These are phyloP conservation scores for Leptinotarsa texana DNA, from an alignment of 1,140 invertebrate species.

Conservation along the genomic window DNA sequence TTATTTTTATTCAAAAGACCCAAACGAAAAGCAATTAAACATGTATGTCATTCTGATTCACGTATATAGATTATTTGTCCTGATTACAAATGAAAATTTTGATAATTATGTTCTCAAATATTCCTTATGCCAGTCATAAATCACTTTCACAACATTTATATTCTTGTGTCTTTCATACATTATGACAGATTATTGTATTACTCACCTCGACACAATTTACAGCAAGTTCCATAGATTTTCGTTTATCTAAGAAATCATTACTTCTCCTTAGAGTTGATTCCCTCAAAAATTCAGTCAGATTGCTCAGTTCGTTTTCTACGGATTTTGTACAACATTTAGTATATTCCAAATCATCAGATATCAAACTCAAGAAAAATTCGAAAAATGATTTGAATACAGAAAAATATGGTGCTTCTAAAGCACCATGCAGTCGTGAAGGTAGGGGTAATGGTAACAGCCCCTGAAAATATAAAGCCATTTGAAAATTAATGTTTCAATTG, in stretches of 20 bases:
- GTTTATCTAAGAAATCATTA: conserved; percentile 40
- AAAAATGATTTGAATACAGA: conserved; percentile 41
- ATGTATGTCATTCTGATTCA: no score
- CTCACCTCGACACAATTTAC: conserved; percentile 49
- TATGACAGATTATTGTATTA: background rate
- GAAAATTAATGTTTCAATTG: conserved; percentile 6
- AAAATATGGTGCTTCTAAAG: conserved; percentile 41
- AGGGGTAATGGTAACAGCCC: conserved; percentile 44
- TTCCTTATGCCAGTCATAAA: no score
- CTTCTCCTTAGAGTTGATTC: conserved; percentile 28
- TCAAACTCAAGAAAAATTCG: conserved; percentile 39
- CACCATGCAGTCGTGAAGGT: conserved; percentile 45
- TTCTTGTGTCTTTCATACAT: no score
- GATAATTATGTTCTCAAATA: no score
- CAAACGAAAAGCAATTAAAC: no score
- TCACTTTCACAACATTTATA: no score
- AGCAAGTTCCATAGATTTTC: conserved; percentile 43
- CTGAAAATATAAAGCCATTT: conserved; percentile 30
- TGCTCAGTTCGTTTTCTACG: conserved; percentile 35
- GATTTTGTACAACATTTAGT: conserved; percentile 31
- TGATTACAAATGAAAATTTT: no score
- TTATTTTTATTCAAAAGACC: no score
- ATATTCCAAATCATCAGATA: conserved; percentile 31
- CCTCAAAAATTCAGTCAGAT: conserved; percentile 33
- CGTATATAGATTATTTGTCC: no score